A percentile compares a stretch with the other conserved stretches of the same genome.
These are phyloP conservation scores for Paraescarpia echinospica DNA, from an alignment of 1,140 invertebrate genomes.

Conservation along the genomic window DNA sequence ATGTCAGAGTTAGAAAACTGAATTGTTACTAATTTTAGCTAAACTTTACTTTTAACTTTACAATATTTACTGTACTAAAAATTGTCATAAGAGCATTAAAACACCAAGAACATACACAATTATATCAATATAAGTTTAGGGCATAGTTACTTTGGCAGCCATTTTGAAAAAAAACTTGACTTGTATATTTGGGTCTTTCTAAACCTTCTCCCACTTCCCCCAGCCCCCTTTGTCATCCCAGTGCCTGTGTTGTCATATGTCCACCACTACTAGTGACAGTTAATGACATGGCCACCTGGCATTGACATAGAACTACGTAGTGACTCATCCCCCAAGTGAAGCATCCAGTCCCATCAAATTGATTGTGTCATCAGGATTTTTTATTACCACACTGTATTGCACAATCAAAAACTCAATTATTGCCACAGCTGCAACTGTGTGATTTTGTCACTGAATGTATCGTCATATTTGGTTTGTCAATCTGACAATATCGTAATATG, in stretches of 20 bases:
- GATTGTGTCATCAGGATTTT: neutral
- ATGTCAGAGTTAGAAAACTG: too few species aligned
- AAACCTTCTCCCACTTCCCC: neutral
- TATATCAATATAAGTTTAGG: too few species aligned
- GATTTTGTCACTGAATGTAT: neutral
- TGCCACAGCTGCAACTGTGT: neutral
- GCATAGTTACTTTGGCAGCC: too few species aligned
- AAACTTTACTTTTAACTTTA: too few species aligned
- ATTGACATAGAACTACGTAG: neutral
- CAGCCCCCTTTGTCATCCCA: neutral
- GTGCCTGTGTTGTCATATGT: too few species aligned
- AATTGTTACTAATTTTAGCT: too few species aligned
- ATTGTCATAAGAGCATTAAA: too few species aligned
- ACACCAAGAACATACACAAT: too few species aligned
- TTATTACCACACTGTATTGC: neutral
- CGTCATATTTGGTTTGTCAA: neutral
- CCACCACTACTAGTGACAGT: neutral
- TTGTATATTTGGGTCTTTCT: neutral
- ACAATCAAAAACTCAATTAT: neutral
- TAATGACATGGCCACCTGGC: neutral
- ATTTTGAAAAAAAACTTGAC: too few species aligned
- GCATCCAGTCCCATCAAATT: neutral
- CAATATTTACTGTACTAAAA: too few species aligned
- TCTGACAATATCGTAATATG: neutral
- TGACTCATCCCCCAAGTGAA: neutral